A percentile compares a stretch with the other conserved stretches of the same genome.
Evolutionary conservation across 2,888 invertebrate genomes (phyloP).

Genomic region (Drosophila kokeensis): DNA sequence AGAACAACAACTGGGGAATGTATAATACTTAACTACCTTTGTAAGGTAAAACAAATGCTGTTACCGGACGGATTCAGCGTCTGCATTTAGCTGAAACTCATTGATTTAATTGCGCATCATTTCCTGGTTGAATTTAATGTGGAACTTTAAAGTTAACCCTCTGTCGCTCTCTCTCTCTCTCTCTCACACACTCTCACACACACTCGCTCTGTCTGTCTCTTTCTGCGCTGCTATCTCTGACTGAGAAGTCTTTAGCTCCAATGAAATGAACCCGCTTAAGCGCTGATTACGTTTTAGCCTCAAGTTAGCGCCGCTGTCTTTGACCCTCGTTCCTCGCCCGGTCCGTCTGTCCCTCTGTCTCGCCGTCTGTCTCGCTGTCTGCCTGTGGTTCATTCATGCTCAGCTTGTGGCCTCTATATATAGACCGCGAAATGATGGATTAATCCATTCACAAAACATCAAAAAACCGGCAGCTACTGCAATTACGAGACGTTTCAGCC

Average conservation of each 20-base stretch:
- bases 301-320: slow-evolving; percentile 68
- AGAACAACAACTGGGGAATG: slow-evolving; percentile 39
- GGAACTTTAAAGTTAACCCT: slow-evolving; percentile 54
- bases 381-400: slow-evolving; percentile 53
- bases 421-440: slow-evolving; percentile 73
- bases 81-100: slow-evolving; percentile 70
- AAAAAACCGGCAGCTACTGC: slow-evolving; percentile 66
- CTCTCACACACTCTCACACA: neutral
- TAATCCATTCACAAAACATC: slow-evolving; percentile 72
- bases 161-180: neutral
- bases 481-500: slow-evolving; percentile 54
- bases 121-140: slow-evolving; percentile 83
- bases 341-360: neutral
- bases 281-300: slow-evolving; percentile 73
- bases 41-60: slow-evolving; percentile 43
- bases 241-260: slow-evolving; percentile 41
- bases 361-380: neutral
- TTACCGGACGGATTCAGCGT: slow-evolving; percentile 40
- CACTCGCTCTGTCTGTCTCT: slow-evolving; percentile 8
- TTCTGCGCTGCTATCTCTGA: slow-evolving; percentile 5
- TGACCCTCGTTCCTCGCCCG: slow-evolving; percentile 21
- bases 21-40: slow-evolving; percentile 40
- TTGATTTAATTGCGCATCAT: slow-evolving; percentile 85
- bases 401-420: slow-evolving; percentile 23
- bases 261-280: slow-evolving; percentile 71